Percentiles rank a stretch among this genome's conserved stretches.
phyloP scores from a whole-genome alignment of 2,888 invertebrate species.

The Adineta ricciae region DNA sequence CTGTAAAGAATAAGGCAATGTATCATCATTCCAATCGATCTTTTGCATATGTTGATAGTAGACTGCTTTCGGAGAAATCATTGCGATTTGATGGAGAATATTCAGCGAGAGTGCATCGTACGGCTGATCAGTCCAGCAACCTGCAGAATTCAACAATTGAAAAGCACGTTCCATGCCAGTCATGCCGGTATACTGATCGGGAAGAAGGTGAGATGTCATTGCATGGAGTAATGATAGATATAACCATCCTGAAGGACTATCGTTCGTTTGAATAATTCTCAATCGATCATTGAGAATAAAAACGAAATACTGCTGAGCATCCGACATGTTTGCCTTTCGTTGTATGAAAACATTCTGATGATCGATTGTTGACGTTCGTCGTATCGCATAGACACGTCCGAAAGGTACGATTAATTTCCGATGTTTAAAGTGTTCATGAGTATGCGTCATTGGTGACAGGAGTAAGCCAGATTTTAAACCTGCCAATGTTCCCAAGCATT shows the following conservation, averaged over 20 bases:
- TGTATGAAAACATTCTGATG: background rate
- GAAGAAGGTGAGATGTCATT: background rate
- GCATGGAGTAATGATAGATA: background rate
- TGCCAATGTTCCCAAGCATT: background rate
- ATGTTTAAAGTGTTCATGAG: background rate
- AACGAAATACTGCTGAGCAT: background rate
- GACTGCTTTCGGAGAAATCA: background rate
- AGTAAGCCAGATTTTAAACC: background rate
- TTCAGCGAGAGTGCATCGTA: background rate
- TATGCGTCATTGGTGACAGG: background rate
- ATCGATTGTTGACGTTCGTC: background rate
- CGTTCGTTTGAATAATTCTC: background rate
- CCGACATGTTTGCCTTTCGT: background rate
- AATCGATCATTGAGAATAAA: background rate
- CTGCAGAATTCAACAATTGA: background rate
- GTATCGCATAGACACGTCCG: background rate
- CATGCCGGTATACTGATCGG: background rate
- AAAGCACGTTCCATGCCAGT: constrained; percentile 5
- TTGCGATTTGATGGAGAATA: background rate
- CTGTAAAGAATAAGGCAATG: background rate
- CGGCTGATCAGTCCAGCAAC: background rate
- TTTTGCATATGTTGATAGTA: background rate
- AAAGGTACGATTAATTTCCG: background rate
- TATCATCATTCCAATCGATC: background rate
- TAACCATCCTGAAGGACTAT: background rate